Percentiles rank a stretch among this genome's conserved stretches.
Evolutionary conservation across 2,797 vertebrate species (phyloP).

Genomic region (Sphenodon punctatus): DNA sequence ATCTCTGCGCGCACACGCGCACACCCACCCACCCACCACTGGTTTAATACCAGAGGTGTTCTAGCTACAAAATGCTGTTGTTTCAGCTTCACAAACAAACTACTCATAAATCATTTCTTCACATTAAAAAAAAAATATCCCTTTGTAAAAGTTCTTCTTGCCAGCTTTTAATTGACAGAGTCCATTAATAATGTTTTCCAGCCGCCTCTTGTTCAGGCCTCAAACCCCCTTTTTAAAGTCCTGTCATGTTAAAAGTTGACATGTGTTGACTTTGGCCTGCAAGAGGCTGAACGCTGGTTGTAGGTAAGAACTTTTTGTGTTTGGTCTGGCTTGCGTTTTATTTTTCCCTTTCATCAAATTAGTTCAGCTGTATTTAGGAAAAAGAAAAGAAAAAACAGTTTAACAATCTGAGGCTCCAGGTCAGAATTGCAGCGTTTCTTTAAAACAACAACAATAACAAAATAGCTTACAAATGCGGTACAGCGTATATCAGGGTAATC

Average conservation of each 20-base stretch:
- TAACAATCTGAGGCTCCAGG: slow-evolving; percentile 52
- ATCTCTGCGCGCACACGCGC: not conserved
- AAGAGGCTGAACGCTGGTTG: slow-evolving; percentile 64
- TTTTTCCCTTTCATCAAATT: slow-evolving; percentile 78
- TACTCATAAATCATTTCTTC: slow-evolving; percentile 17
- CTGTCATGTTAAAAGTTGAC: slow-evolving; percentile 75
- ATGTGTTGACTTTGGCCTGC: slow-evolving; percentile 74
- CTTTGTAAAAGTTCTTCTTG: slow-evolving; percentile 44
- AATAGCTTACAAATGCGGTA: slow-evolving; percentile 33
- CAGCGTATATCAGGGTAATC: not conserved
- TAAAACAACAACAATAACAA: slow-evolving; percentile 56
- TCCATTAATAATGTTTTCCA: slow-evolving; percentile 72
- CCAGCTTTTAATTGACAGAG: slow-evolving; percentile 68
- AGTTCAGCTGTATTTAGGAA: slow-evolving; percentile 73
- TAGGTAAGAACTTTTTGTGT: slow-evolving; percentile 76
- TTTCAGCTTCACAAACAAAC: not conserved
- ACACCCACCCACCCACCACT: not conserved
- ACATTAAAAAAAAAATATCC: not conserved
- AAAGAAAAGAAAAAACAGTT: slow-evolving; percentile 60
- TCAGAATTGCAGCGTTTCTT: slow-evolving; percentile 47
- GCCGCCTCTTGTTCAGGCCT: slow-evolving; percentile 57
- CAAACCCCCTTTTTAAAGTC: slow-evolving; percentile 64
- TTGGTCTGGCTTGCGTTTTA: slow-evolving; percentile 74
- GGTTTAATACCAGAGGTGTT: not conserved
- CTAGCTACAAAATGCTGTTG: not conserved